A percentile compares a stretch with the other conserved stretches of the same genome.
Conservation (phyloP, 1,140 invertebrate species). For the Drosophila busckii region DNA sequence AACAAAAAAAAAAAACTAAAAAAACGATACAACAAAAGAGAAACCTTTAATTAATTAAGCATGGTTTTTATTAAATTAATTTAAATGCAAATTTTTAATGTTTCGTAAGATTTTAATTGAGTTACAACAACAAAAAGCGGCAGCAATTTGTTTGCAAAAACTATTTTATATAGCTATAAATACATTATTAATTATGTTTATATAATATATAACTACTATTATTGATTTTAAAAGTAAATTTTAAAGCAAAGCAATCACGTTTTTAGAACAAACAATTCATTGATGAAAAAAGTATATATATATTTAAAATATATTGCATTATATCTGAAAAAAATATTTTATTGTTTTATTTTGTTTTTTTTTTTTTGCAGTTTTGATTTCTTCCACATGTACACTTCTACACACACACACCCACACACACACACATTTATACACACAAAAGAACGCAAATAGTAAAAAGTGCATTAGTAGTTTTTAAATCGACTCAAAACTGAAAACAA, state of each 20-base stretch:
- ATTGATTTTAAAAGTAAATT: slow-evolving; percentile 61
- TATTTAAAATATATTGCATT: slow-evolving; percentile 54
- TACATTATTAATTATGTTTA: slow-evolving; percentile 58
- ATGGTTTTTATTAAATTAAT: slow-evolving; percentile 34
- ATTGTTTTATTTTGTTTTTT: slow-evolving; percentile 27
- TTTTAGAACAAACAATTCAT: slow-evolving; percentile 66
- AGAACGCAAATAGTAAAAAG: slow-evolving; percentile 62
- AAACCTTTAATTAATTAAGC: slow-evolving; percentile 9
- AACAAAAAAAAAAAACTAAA: slow-evolving; percentile 4
- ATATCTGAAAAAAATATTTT: slow-evolving; percentile 41
- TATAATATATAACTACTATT: slow-evolving; percentile 32
- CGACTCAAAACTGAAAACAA: slow-evolving; percentile 42
- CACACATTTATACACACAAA: slow-evolving; percentile 1
- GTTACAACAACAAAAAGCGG: slow-evolving; percentile 12
- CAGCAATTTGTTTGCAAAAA: slow-evolving; percentile 39
- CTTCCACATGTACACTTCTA: slow-evolving; percentile 48
- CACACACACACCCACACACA: slow-evolving; percentile 28
- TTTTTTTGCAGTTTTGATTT: slow-evolving; percentile 18
- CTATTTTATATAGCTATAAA: slow-evolving; percentile 53
- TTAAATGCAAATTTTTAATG: slow-evolving; percentile 33
- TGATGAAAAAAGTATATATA: slow-evolving; percentile 39
- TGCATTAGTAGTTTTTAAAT: slow-evolving; percentile 70
- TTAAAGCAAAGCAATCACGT: slow-evolving; percentile 55
- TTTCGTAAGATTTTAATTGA: slow-evolving; percentile 21
- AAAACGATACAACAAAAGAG: slow-evolving; percentile 5